Evolutionary conservation across 1,140 invertebrate genomes (phyloP).

Genomic region (Anthonomus grandis): DNA sequence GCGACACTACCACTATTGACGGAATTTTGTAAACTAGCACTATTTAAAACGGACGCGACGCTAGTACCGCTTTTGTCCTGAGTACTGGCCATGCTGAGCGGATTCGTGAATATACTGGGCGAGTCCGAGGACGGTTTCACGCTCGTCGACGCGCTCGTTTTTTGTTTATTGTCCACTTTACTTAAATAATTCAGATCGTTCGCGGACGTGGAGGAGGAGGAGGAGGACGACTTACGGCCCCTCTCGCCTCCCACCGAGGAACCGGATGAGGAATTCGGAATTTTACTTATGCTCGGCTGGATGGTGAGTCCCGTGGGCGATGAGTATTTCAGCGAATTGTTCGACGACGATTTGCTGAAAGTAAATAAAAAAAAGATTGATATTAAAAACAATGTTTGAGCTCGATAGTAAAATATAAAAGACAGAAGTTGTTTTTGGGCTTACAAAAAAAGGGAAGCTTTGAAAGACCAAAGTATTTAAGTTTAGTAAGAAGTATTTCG

Average conservation of each 20-base stretch:
- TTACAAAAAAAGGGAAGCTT: too few relatives aligned
- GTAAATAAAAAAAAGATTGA: too few relatives aligned
- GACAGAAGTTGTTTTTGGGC: too few relatives aligned
- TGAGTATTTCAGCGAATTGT: conserved; percentile 36
- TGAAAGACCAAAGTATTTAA: too few relatives aligned
- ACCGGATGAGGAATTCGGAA: conserved; percentile 12
- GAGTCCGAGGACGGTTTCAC: conserved; percentile 29
- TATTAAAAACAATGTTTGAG: too few relatives aligned
- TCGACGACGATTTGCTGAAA: conserved; percentile 25
- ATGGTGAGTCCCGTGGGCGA: conserved; percentile 37
- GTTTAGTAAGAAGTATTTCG: too few relatives aligned
- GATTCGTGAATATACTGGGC: conserved; percentile 37
- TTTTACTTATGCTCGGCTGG: conserved; percentile 37
- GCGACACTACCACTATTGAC: conserved; percentile 35
- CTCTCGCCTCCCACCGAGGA: conserved; percentile 16
- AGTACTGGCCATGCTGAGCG: conserved; percentile 43
- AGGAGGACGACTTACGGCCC: conserved; percentile 22
- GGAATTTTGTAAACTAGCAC: conserved; percentile 34
- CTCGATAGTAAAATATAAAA: too few relatives aligned
- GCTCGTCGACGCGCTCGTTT: conserved; percentile 26
- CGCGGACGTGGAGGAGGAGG: too few relatives aligned
- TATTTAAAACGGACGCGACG: conserved; percentile 22
- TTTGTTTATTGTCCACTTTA: conserved; percentile 36
- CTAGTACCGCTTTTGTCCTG: conserved; percentile 37
- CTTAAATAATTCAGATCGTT: conserved; percentile 39